Evolutionary conservation across 2,888 invertebrate species (phyloP), one percentile per base, ranked within the genome.

Genomic region (Ligdia adustata): DNA sequence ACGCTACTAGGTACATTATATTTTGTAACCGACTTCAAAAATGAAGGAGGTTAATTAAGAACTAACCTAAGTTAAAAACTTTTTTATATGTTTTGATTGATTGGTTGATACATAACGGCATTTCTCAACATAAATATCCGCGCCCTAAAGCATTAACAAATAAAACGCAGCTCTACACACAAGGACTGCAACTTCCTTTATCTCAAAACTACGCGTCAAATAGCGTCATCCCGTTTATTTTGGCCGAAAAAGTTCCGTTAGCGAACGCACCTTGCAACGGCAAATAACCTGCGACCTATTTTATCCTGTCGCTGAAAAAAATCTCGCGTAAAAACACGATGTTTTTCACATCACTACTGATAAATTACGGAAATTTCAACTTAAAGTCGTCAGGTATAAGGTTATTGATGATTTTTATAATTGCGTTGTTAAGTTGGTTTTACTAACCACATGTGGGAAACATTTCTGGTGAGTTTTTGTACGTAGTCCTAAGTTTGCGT

Each of bases 261-360:
- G 66, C 57, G 62, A 66, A 69, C 81, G 84, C 90, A 90, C 90
- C 90, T 89, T 90, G 90, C 89, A 74, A 72, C 76, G 72, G 77
- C 80, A 85, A 85, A 85, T 87, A 89, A 89, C 89, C 88, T 89
- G 87, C 86, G 87, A 88, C 87, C 87, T 86, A 82, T 79, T 37
- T 83, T 84, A 82, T 83, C 81, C 81, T 76, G 79, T 64, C 55
- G 48, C 27, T 52, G 58, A 73, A 77, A 82, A 83, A 87, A 85
- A 69, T 58, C 63, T 68, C 61, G 59, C 47, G 59, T 44, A 50
- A 51, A 66, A 65, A 66, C 62, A 55, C 39, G 2, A 22, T 7
- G n/a, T n/a, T n/a, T 44, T 35, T 3, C 5, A 27, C 9, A 15
- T 3, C 9, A n/a, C 31, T 9, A 0, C 7, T 14, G 1, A 2